A percentile compares a stretch with the other conserved stretches of the same genome.
phyloP scores from a whole-genome alignment of 2,113 vertebrate species.

The Argyrosomus japonicus region DNA sequence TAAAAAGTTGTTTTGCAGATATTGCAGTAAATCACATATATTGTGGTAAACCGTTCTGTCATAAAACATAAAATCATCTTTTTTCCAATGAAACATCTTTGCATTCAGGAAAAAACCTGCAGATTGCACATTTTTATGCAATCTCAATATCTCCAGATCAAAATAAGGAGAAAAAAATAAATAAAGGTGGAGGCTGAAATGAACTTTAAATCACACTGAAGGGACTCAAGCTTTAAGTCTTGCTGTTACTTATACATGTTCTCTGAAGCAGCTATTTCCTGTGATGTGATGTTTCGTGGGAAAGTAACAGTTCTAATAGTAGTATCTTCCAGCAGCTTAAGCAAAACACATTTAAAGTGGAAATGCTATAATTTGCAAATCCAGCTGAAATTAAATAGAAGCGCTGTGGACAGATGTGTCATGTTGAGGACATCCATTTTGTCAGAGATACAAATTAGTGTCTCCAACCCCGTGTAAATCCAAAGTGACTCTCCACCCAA shows the following conservation, averaged over 20 bases:
- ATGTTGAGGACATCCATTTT: slow-evolving; percentile 12
- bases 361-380: slow-evolving; percentile 46
- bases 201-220: not conserved
- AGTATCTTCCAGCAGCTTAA: not conserved
- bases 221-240: not conserved
- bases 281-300: not conserved
- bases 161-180: not conserved
- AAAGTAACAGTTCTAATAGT: not conserved
- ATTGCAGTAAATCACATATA: slow-evolving; percentile 29
- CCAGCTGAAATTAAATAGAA: slow-evolving; percentile 14
- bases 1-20: slow-evolving; percentile 40
- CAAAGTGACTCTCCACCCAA: slow-evolving; percentile 1
- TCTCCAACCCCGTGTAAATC: slow-evolving; percentile 9
- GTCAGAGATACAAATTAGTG: slow-evolving; percentile 37
- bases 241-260: not conserved
- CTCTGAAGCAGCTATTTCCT: not conserved
- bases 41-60: slow-evolving; percentile 25
- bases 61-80: slow-evolving; percentile 5
- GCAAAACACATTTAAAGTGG: slow-evolving; percentile 11
- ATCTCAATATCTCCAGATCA: slow-evolving; percentile 6
- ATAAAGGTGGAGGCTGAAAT: not conserved
- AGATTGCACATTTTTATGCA: not conserved
- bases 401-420: slow-evolving; percentile 37
- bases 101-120: slow-evolving; percentile 20
- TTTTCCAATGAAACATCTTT: not conserved